Evolutionary conservation across 2,888 invertebrate species (phyloP), one percentile per base, ranked within the genome.

Genomic region (Clanis bilineata): DNA sequence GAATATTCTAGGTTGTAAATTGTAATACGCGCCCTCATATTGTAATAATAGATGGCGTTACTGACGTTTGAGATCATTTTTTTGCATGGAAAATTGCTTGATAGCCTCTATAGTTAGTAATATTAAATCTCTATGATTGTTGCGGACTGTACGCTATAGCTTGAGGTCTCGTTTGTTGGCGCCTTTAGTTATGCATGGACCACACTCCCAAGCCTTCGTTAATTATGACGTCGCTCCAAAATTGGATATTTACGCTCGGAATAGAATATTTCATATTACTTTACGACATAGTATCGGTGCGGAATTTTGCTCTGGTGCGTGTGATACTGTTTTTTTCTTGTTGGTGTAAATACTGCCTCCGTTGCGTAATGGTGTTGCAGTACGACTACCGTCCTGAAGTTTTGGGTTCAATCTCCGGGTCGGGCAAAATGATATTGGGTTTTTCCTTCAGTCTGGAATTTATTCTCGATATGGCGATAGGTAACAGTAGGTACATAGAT

Each of bases 161-260:
- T 84, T 83, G 71, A 68, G 82, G 77, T 77, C 76, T 72, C 72
- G 69, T 72, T 74, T 71, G 65, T 72, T 76, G 76, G 74, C 70
- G 72, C 62, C 73, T 80, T 88, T 82, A 86, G 80, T 88, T 85
- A 89, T 90, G 84, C 88, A 89, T 84, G 83, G 78, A 62, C 74
- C 73, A 71, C 78, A 72, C 77, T 74, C 80, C 83, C 83, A 74
- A 72, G 67, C 80, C 84, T 79, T 78, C 77, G 87, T 89, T 90
- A 90, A 90, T 90, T 88, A 90, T 88, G 88, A 83, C 79, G 78
- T 76, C 69, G 76, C 70, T 75, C 71, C 76, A 78, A 86, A 83
- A 85, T 87, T 83, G 80, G 82, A 79, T 82, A 79, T 83, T 83
- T 81, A 82, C 62, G 62, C 64, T 56, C 58, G 74, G 77, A 80